Conservation (phyloP, 92 coral and sea anemone genomes). For the Palythoa grandiflora region DNA sequence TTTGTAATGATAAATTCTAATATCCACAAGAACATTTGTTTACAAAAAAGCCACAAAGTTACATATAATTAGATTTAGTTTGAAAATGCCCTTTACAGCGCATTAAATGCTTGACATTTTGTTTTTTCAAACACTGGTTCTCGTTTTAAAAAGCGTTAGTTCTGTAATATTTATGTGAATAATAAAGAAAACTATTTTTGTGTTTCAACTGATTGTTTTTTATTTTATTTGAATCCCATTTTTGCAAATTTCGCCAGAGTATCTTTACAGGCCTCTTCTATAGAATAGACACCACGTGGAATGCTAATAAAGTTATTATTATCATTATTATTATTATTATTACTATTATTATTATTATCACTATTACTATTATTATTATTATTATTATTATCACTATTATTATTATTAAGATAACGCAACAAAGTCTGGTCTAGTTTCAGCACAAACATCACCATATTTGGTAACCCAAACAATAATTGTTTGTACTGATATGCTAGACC, state of each 20-base stretch:
- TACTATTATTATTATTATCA: too few relatives aligned
- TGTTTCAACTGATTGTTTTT: slow-evolving; percentile 37
- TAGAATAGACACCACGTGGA: too few relatives aligned
- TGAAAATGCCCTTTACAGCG: slow-evolving; percentile 38
- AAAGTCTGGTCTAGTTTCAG: too few relatives aligned
- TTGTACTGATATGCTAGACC: too few relatives aligned
- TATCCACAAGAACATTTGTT: slow-evolving; percentile 41
- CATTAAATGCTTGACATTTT: slow-evolving; percentile 22
- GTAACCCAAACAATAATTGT: too few relatives aligned
- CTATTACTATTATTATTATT: too few relatives aligned
- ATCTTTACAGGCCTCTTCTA: neutral
- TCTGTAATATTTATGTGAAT: slow-evolving; percentile 34
- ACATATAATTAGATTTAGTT: neutral
- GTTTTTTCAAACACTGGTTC: slow-evolving; percentile 26
- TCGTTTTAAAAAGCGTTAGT: neutral
- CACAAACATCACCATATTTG: too few relatives aligned
- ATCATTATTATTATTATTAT: too few relatives aligned
- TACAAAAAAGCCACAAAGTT: neutral
- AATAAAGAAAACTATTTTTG: slow-evolving; percentile 43
- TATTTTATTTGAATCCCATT: slow-evolving; percentile 32
- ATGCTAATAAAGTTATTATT: too few relatives aligned
- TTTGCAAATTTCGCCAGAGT: slow-evolving; percentile 28
- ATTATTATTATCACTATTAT: too few relatives aligned
- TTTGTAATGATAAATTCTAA: slow-evolving; percentile 21
- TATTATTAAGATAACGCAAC: too few relatives aligned